These are phyloP conservation scores for Diloba caeruleocephala DNA, from an alignment of 2,888 invertebrate species.

Conservation along the genomic window DNA sequence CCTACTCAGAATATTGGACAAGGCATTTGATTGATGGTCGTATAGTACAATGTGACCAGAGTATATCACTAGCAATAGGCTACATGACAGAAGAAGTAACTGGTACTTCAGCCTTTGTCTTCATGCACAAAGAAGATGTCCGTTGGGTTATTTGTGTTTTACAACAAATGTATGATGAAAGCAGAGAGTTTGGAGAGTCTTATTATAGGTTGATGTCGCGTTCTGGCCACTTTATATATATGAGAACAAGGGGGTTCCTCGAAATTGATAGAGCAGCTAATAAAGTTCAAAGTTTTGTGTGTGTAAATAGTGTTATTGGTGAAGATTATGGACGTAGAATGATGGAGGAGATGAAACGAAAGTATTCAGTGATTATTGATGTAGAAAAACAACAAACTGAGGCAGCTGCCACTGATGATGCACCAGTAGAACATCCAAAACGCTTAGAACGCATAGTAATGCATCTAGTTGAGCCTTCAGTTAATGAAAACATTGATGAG, in stretches of 20 bases:
- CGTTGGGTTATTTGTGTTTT: constrained; percentile 96
- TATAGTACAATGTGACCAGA: constrained; percentile 96
- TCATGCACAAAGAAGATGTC: constrained; percentile 97
- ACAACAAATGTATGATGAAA: constrained; percentile 96
- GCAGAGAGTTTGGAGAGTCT: constrained; percentile 95
- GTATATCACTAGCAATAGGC: constrained; percentile 96
- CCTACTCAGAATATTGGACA: constrained; percentile 96
- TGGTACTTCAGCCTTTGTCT: constrained; percentile 96
- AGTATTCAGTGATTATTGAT: constrained; percentile 92
- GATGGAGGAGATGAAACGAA: constrained; percentile 94
- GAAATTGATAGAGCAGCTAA: constrained; percentile 94
- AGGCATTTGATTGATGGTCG: constrained; percentile 96
- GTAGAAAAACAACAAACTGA: constrained; percentile 79
- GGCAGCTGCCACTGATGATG: constrained; percentile 67
- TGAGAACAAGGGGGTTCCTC: constrained; percentile 95
- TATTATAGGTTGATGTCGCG: constrained; percentile 95
- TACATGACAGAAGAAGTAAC: constrained; percentile 96
- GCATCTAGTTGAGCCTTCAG: constrained; percentile 88
- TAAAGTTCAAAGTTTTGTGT: constrained; percentile 95
- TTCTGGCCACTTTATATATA: constrained; percentile 95
- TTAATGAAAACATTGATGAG: constrained; percentile 74
- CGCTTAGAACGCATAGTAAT: constrained; percentile 92
- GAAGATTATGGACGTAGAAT: constrained; percentile 93
- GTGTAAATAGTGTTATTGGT: constrained; percentile 94
- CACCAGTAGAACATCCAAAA: constrained; percentile 91